Evolutionary conservation across 2,113 vertebrate genomes (phyloP), one percentile per base, ranked within the genome.

Genomic region (Triplophysa rosa): DNA sequence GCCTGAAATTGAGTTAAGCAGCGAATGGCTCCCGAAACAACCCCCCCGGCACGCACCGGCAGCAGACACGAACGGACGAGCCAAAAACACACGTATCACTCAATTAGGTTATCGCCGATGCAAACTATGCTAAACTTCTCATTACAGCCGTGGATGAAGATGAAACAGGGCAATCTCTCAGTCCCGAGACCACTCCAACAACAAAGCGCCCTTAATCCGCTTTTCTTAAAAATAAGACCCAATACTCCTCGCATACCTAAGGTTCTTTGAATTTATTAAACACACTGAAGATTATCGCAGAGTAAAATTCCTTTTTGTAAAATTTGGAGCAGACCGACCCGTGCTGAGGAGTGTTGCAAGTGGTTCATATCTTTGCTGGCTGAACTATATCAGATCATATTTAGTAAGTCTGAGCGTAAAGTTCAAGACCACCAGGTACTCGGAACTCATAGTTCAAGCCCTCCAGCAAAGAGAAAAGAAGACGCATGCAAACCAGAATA

Each of bases 81-180:
- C 33, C 67, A 69, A 65, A 85, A 42, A 74, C 63, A 54, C 59
- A 71, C 83, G 65, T 42, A 59, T 67, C 66, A 73, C 29, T 79
- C 72, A 73, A 63, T 82, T 80, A 82, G 73, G 71, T 79, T 70
- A 80, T 78, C 70, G 42, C 80, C 76, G 78, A 85, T 81, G 56
- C 77, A 84, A 85, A 86, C 79, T 58, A 65, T 29, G 80, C 81
- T 82, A 87, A 78, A 47, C 61, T 70, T 65, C 81, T 76, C 52
- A 69, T 82, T 83, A 64, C 78, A 82, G 74, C 61, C 33, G 58
- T 66, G 59, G 70, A 59, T 56, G 49, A 67, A 74, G 74, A 85
- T 67, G 75, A 82, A 67, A 79, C 70, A 69, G 40, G 45, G 59
- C 67, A 52, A 76, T 76, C 61, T 23, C 59, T 64, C 73, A 75